Conservation (phyloP, 2,797 vertebrate species). For the Sebastes itinus region DNA sequence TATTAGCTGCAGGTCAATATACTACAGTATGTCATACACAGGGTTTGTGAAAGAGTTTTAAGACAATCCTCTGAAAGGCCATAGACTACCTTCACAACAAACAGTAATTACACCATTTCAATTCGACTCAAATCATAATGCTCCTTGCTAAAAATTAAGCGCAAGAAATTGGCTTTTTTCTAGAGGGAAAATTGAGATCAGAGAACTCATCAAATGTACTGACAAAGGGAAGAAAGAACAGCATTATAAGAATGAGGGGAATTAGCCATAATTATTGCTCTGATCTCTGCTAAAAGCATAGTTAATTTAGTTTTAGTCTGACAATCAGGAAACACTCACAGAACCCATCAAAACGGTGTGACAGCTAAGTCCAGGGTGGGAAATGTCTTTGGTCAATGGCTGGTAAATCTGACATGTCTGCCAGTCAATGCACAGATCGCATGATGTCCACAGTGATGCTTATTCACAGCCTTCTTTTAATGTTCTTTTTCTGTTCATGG, state of each 20-base stretch:
- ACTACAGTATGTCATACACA: neutral
- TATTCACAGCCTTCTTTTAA: neutral
- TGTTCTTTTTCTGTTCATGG: neutral
- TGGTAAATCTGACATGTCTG: neutral
- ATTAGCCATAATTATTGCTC: neutral
- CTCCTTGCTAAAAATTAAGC: neutral
- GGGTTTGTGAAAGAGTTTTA: neutral
- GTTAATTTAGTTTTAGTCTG: neutral
- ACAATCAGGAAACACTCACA: neutral
- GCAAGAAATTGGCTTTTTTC: neutral
- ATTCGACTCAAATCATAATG: neutral
- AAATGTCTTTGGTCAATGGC: neutral
- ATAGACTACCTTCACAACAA: neutral
- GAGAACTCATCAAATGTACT: neutral
- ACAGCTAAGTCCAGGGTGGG: neutral
- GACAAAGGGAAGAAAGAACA: neutral
- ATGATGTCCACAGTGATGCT: neutral
- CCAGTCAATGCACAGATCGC: neutral
- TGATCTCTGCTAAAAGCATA: neutral
- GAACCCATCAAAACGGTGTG: neutral
- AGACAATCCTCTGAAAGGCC: neutral
- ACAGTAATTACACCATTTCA: neutral
- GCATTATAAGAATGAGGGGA: neutral
- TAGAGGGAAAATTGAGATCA: neutral
- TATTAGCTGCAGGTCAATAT: neutral